Conservation (phyloP, 1,140 invertebrate species). For the Megalonaias nervosa region DNA sequence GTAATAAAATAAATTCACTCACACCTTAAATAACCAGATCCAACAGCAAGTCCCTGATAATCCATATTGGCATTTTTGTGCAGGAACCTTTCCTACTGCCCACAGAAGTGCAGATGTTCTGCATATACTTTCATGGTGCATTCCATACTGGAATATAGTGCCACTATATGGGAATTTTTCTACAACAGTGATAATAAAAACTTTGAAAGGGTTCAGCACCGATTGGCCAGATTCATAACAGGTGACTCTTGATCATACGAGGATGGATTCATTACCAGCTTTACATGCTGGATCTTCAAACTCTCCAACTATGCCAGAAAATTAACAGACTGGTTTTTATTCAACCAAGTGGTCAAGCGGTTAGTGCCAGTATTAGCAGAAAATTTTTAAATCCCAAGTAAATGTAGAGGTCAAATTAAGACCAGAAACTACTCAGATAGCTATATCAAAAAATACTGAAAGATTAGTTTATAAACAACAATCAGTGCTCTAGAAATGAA, state of each 20-base stretch:
- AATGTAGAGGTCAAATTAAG: too few species aligned
- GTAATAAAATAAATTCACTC: constrained; percentile 22
- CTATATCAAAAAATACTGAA: too few species aligned
- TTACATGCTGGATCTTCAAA: not conserved
- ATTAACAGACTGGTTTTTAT: not conserved
- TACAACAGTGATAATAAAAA: constrained; percentile 14
- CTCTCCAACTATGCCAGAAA: constrained; percentile 8
- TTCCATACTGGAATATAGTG: constrained; percentile 11
- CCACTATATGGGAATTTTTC: constrained; percentile 15
- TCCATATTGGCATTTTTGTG: constrained; percentile 30
- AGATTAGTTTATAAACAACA: too few species aligned
- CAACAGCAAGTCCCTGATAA: constrained; percentile 30
- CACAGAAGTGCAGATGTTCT: constrained; percentile 10
- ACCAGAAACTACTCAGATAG: too few species aligned
- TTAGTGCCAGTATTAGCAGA: constrained; percentile 4
- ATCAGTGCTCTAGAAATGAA: too few species aligned
- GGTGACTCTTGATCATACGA: not conserved
- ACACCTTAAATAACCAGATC: constrained; percentile 30
- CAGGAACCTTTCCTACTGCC: constrained; percentile 28
- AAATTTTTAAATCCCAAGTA: too few species aligned
- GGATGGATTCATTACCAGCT: not conserved
- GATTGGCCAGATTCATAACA: constrained; percentile 15
- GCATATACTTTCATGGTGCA: constrained; percentile 29
- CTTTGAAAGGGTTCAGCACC: not conserved
- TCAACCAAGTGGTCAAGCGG: constrained; percentile 10